These are phyloP conservation scores for Anadara kagoshimensis DNA, from an alignment of 1,140 invertebrate species.

Conservation along the genomic window DNA sequence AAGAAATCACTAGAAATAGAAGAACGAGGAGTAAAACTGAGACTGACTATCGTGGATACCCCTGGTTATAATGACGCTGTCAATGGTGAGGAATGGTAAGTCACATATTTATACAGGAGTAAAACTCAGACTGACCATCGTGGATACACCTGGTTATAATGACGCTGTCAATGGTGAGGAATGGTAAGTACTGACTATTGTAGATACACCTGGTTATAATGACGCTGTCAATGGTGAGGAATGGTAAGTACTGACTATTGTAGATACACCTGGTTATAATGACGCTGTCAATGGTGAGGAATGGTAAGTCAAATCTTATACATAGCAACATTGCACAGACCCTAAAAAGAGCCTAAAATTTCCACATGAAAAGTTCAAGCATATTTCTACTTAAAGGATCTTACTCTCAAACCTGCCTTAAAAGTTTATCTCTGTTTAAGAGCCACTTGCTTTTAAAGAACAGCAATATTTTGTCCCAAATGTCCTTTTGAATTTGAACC, in stretches of 20 bases:
- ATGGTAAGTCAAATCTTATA: too few relatives aligned
- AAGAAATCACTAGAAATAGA: conserved; percentile 72
- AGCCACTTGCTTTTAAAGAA: too few relatives aligned
- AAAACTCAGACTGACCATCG: conserved; percentile 70
- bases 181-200: conserved; percentile 72
- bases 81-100: conserved; percentile 74
- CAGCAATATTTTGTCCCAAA: too few relatives aligned
- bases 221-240: conserved; percentile 74
- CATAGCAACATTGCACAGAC: too few relatives aligned
- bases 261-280: conserved; percentile 73
- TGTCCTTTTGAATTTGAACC: too few relatives aligned
- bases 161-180: conserved; percentile 74
- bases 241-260: conserved; percentile 72
- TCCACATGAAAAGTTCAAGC: too few relatives aligned
- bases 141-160: conserved; percentile 73
- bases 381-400: too few relatives aligned
- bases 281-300: conserved; percentile 72
- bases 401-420: too few relatives aligned
- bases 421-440: too few relatives aligned
- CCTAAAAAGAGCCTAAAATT: too few relatives aligned
- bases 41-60: conserved; percentile 72
- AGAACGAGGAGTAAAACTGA: conserved; percentile 69
- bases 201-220: conserved; percentile 73
- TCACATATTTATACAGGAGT: conserved; percentile 60
- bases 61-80: conserved; percentile 73